Evolutionary conservation across 2,113 vertebrate genomes (phyloP).

Genomic region (Motacilla alba): DNA sequence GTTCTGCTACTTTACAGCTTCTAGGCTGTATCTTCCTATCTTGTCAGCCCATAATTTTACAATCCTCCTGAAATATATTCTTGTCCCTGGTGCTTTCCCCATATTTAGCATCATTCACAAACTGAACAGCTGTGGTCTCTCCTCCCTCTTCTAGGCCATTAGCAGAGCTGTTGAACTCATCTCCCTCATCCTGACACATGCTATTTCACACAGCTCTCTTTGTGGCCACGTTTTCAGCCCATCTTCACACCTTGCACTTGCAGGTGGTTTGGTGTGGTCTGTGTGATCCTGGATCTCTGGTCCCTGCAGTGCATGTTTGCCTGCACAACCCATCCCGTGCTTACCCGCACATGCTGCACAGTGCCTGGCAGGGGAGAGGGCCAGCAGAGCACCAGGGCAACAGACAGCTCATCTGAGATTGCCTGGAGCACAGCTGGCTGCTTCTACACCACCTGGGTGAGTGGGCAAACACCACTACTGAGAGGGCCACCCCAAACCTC

Average conservation of each 20-base stretch:
- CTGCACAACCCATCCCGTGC: neutral
- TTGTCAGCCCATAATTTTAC: neutral
- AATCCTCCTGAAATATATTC: neutral
- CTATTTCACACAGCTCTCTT: neutral
- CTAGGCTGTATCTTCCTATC: neutral
- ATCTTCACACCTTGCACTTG: neutral
- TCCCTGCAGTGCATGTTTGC: neutral
- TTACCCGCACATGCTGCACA: accelerated
- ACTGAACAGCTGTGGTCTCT: neutral
- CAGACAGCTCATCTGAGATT: accelerated
- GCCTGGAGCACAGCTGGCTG: accelerated
- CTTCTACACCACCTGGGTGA: neutral
- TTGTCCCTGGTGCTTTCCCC: neutral
- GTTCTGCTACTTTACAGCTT: neutral
- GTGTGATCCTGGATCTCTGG: accelerated
- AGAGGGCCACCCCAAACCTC: neutral
- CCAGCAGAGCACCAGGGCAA: neutral
- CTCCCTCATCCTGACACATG: accelerated
- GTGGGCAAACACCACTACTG: accelerated
- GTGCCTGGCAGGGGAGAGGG: accelerated
- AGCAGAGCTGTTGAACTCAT: neutral
- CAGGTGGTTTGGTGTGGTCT: accelerated
- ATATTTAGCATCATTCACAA: neutral
- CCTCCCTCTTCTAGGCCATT: neutral
- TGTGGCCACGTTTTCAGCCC: neutral